Percentiles rank a stretch among this genome's conserved stretches.
These are phyloP conservation scores for Calosoma granatense DNA, from an alignment of 1,140 invertebrate species.

Conservation along the genomic window DNA sequence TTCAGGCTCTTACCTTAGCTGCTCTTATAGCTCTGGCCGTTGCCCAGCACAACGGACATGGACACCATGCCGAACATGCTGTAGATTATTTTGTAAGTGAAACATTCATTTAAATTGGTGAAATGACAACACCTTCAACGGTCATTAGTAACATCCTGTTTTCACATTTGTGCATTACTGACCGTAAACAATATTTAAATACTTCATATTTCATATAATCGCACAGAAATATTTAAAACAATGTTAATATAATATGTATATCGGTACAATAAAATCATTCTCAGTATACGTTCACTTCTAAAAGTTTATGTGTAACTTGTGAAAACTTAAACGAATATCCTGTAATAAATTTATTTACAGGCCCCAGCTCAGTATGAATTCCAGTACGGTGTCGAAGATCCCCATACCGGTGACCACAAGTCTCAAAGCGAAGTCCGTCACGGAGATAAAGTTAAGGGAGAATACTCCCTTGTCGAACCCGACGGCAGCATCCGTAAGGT, in stretches of 20 bases:
- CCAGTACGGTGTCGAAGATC: constrained; percentile 55
- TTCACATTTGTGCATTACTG: too few relatives aligned
- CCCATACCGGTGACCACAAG: constrained; percentile 52
- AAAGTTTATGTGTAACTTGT: too few relatives aligned
- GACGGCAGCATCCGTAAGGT: constrained; percentile 46
- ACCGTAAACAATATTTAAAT: background rate
- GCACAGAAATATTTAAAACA: background rate
- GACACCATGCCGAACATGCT: background rate
- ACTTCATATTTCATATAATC: background rate
- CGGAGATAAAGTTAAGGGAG: constrained; percentile 44
- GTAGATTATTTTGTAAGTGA: background rate
- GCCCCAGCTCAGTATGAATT: constrained; percentile 53
- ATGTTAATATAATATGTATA: too few relatives aligned
- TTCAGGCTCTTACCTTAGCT: background rate
- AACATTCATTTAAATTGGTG: background rate
- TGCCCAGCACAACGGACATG: background rate
- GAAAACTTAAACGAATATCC: background rate
- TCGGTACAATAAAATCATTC: too few relatives aligned
- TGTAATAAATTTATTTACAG: constrained; percentile 30
- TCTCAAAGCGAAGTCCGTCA: constrained; percentile 36
- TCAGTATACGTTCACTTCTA: too few relatives aligned
- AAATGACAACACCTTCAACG: background rate
- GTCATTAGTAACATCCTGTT: too few relatives aligned
- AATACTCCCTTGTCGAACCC: constrained; percentile 44
- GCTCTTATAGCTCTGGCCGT: background rate